These are phyloP conservation scores for Salvelinus sp. DNA, from an alignment of 2,113 vertebrate genomes.

Conservation along the genomic window DNA sequence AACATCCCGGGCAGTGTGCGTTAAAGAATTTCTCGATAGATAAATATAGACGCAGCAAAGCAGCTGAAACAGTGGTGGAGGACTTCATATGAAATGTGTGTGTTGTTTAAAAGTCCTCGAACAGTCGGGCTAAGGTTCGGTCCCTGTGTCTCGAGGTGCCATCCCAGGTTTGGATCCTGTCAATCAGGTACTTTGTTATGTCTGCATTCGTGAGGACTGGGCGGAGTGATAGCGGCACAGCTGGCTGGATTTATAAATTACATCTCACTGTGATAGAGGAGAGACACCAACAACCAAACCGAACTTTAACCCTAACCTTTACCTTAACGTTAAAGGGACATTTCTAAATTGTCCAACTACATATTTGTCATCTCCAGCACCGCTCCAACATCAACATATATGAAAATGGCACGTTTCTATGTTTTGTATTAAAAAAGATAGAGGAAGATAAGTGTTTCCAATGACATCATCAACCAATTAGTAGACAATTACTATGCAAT, in stretches of 20 bases:
- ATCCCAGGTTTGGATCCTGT: conserved; percentile 55
- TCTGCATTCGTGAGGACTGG: conserved; percentile 66
- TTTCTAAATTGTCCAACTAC: no score
- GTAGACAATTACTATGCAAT: no score
- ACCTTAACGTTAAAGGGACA: no score
- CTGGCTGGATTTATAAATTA: conserved; percentile 68
- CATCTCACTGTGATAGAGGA: conserved; percentile 53
- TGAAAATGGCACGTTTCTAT: no score
- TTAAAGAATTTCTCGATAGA: conserved; percentile 48
- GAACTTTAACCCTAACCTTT: conserved; percentile 37
- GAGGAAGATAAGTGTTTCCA: no score
- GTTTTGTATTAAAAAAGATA: no score
- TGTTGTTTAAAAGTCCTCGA: conserved; percentile 51
- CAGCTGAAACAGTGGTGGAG: conserved; percentile 29
- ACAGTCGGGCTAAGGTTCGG: conserved; percentile 63
- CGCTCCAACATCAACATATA: no score
- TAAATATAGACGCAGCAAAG: conserved; percentile 38
- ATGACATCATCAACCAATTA: no score
- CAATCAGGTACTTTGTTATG: conserved; percentile 76
- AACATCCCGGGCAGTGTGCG: conserved; percentile 44
- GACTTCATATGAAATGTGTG: conserved; percentile 47
- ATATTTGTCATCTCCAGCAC: no score
- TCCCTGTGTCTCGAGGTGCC: conserved; percentile 42
- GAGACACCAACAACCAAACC: conserved; percentile 20
- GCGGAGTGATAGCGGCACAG: conserved; percentile 60